Conservation (phyloP, 2,888 invertebrate species). For the Tenodera sinensis region DNA sequence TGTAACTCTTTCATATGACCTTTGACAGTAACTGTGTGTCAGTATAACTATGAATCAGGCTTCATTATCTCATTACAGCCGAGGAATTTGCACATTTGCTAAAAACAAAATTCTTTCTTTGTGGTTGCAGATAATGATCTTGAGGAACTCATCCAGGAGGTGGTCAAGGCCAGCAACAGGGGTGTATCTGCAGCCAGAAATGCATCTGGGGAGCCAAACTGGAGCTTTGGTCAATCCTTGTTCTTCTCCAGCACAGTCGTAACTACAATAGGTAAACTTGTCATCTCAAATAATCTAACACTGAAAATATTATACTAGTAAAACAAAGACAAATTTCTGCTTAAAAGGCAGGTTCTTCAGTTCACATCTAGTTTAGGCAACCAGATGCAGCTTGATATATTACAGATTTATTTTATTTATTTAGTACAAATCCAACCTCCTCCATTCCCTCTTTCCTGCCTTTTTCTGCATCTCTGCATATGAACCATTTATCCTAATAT, state of each 20-base stretch:
- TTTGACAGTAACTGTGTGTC: not conserved
- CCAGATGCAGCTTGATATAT: too few species aligned
- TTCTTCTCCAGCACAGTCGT: slow-evolving; percentile 86
- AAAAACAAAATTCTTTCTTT: not conserved
- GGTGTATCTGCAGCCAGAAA: slow-evolving; percentile 75
- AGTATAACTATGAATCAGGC: not conserved
- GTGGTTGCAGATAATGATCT: slow-evolving; percentile 64
- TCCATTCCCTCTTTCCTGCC: too few species aligned
- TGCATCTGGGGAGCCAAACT: slow-evolving; percentile 75
- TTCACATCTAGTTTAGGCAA: too few species aligned
- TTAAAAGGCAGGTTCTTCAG: not conserved
- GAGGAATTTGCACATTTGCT: not conserved
- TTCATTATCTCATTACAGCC: not conserved
- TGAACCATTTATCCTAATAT: too few species aligned
- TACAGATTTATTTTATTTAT: too few species aligned
- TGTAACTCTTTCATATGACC: not conserved
- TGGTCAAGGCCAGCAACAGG: slow-evolving; percentile 70
- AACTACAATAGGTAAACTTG: slow-evolving; percentile 74
- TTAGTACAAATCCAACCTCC: too few species aligned
- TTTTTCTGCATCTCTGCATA: too few species aligned
- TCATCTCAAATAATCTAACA: not conserved
- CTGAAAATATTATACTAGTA: not conserved
- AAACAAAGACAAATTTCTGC: not conserved
- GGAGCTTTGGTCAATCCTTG: slow-evolving; percentile 86
- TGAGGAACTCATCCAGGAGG: slow-evolving; percentile 66